These are phyloP conservation scores for Perccottus glenii DNA, from an alignment of 2,113 vertebrate species.

Conservation along the genomic window DNA sequence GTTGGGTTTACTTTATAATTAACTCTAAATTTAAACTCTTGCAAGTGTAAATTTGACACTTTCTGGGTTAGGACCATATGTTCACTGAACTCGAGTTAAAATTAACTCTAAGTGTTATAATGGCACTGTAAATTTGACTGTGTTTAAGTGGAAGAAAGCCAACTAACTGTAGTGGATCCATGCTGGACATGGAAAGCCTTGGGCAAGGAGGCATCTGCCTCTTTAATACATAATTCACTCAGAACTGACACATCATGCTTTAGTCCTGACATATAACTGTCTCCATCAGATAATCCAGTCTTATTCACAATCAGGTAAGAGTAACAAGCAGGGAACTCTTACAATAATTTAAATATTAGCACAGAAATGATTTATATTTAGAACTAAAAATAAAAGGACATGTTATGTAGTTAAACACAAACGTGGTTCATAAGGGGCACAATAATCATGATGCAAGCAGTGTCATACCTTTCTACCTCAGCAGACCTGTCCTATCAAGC, in stretches of 20 bases:
- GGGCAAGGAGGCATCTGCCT: slow-evolving; percentile 73
- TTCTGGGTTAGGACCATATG: too few species aligned
- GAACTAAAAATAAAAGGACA: background rate
- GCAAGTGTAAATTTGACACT: too few species aligned
- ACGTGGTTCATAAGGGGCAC: slow-evolving; percentile 8
- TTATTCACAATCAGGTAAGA: slow-evolving; percentile 38
- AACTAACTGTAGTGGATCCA: slow-evolving; percentile 68
- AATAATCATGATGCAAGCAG: slow-evolving; percentile 31
- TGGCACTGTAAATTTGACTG: too few species aligned
- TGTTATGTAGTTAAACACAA: background rate
- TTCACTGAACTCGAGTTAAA: too few species aligned
- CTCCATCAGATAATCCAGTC: slow-evolving; percentile 59
- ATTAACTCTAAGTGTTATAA: too few species aligned
- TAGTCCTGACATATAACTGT: slow-evolving; percentile 63
- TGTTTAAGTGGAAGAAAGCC: slow-evolving; percentile 75
- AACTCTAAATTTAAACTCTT: too few species aligned
- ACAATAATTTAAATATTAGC: slow-evolving; percentile 9
- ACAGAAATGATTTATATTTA: slow-evolving; percentile 2
- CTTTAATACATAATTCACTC: slow-evolving; percentile 78
- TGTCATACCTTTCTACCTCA: slow-evolving; percentile 66
- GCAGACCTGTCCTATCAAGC: slow-evolving; percentile 53
- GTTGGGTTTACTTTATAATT: too few species aligned
- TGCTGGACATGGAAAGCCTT: slow-evolving; percentile 74
- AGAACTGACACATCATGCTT: slow-evolving; percentile 67
- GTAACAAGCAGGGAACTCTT: background rate